Conservation (phyloP, 1,140 invertebrate species). For the Neotoxoptera formosana region DNA sequence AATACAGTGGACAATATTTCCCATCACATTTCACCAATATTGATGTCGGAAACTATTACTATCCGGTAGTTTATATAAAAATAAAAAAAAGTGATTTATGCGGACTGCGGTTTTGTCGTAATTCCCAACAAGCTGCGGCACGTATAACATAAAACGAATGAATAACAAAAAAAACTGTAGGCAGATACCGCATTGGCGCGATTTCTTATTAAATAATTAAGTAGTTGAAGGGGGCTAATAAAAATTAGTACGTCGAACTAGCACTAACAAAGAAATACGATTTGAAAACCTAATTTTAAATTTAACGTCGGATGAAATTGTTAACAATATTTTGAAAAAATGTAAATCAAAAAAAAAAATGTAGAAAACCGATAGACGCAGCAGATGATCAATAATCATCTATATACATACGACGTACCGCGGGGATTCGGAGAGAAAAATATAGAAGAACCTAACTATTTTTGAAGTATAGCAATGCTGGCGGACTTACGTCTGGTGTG, state of each 20-base stretch:
- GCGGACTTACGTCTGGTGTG: slow-evolving; percentile 55
- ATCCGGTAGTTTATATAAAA: not conserved
- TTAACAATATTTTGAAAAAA: not conserved
- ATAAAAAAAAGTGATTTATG: not conserved
- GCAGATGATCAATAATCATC: too few relatives aligned
- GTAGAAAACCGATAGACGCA: too few relatives aligned
- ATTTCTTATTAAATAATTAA: not conserved
- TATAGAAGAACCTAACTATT: too few relatives aligned
- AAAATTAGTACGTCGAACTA: too few relatives aligned
- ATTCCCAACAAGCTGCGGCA: not conserved
- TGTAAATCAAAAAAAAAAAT: not conserved
- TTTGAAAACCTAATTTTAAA: too few relatives aligned
- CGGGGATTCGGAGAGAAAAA: too few relatives aligned
- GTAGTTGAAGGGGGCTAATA: not conserved
- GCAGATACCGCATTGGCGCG: too few relatives aligned
- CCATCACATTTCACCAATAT: not conserved
- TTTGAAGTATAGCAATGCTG: too few relatives aligned
- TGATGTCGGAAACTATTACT: not conserved
- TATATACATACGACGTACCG: too few relatives aligned
- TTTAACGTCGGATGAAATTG: not conserved
- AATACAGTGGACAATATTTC: not conserved
- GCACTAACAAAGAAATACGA: too few relatives aligned
- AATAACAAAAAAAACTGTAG: not conserved
- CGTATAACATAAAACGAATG: not conserved
- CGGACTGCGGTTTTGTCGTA: not conserved